Base-by-base conservation (phyloP, 2,113 vertebrate species). In the Fregetta grallaria region DNA sequence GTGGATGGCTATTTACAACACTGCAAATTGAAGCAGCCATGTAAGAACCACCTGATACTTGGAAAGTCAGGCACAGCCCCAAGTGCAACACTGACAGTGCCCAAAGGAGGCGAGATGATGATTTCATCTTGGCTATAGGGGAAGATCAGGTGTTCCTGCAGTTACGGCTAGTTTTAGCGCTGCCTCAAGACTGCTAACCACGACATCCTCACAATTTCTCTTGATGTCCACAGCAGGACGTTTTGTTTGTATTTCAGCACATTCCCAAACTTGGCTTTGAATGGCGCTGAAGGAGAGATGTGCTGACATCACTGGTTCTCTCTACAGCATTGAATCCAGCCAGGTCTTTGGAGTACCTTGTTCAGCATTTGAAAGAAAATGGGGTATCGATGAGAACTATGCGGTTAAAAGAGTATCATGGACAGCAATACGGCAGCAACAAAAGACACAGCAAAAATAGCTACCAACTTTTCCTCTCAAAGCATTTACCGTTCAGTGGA, bases 281-380 rank as follows among this genome's bases (percentile, higher is more conserved):
- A 44, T 0, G 5, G 53, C 10, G 58, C 81, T 45, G 38, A 42
- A 84, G 47, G 36, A 62, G 47, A 66, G 27, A 30, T 17, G 36
- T 25, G 32, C 44, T 0, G 1, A 11, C 25, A 36, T 1, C 1
- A 2, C 29, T 16, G 40, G 9, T 27, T 63, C 36, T 72, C n/a
- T 45, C 23, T 4, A 50, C 49, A 73, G 44, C 55, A 21, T 12
- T 6, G 29, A 71, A 72, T 40, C 56, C 72, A 62, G 36, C 6
- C 45, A 47, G 55, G 40, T 38, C 56, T 66, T 36, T n/a, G 67
- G 12, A 55, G 17, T 3, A 14, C 30, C n/a, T 53, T 26, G 5
- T 17, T 78, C 50, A 75, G 40, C 85, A 38, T 17, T 67, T 72
- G 42, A 6, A 47, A 72, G 58, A 34, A 58, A 23, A 50, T 1